Evolutionary conservation across 2,797 vertebrate species (phyloP), one percentile per base, ranked within the genome.

Genomic region (Sebastes ruberrimus): DNA sequence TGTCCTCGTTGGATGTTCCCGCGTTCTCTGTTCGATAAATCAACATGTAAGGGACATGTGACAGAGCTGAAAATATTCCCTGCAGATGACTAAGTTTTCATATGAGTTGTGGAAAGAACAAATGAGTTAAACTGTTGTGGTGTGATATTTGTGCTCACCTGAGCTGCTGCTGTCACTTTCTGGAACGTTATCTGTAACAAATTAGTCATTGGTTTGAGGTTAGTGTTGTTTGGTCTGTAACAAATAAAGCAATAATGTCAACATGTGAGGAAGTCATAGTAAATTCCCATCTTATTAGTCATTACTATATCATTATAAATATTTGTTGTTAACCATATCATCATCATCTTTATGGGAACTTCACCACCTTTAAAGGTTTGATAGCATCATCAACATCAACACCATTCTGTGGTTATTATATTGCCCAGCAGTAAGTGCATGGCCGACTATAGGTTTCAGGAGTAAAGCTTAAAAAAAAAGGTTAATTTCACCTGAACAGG

Each of bases 81-180:
- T 10, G 18, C 35, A 28, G 16, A 53, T 53, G 30, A 46, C 2
- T 0, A 16, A 14, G 3, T 22, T 57, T 38, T 18, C 1, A 3
- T 2, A 25, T 2, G 2, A 64, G 38, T 28, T 9, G 10, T 42
- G n/a, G 28, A 52, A 71, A 72, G 10, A 65, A 23, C 38, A 46
- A 52, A 28, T n/a, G 14, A 65, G 27, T 53, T 10, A 5, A 52
- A 32, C 6, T 23, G 32, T 28, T 20, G 6, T 3, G 16, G 46
- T 49, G 35, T 20, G 3, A 46, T 16, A 22, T 56, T 9, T 20
- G 4, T 32, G 6, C 86, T 84, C 73, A 95, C 94, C 94, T 92
- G 94, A 92, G 64, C 90, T 60, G 52, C 86, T 94, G 86, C 78
- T 68, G 62, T 94, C 94, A 74, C 83, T 88, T 74, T 94, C 94